Base-by-base conservation (phyloP, 2,797 vertebrate species). In the Limnodromus scolopaceus region DNA sequence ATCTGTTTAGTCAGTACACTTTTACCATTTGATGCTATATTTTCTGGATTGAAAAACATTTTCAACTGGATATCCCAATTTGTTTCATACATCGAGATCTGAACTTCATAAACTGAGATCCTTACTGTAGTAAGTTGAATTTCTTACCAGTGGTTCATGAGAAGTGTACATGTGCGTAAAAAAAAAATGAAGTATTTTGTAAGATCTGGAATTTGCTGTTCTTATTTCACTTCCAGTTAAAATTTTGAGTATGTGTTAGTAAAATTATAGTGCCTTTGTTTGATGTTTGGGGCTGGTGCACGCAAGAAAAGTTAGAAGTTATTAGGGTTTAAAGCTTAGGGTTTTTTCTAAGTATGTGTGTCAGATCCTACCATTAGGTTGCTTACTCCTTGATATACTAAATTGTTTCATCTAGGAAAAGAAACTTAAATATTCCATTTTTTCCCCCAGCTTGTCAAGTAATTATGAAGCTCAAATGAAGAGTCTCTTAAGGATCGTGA, bases 391-490 rank as follows among this genome's bases (percentile, higher is more conserved):
- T 90, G 75, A 57, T 70, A 43, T 49, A 74, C 51, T 82, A 41
- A 70, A 53, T 70, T 55, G 55, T 82, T 89, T 93, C 32, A 71
- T 91, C 38, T 90, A 81, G 85, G 39, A 64, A 89, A 78, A 95
- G 61, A 96, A 92, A 86, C 68, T 93, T 92, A 96, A 84, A 85
- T 60, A 75, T 96, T 76, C 24, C 32, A 34, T 95, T 88, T 97
- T 93, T 78, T 65, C 93, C 92, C 94, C 68, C 97, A 99, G 99
- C 97, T 97, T 99, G 57, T 99, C 99, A 97, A 99, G 99, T 98
- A 99, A 98, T 98, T 99, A 99, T 68, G 99, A 99, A 95, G 99
- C 99, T 94, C 99, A 99, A 96, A 99, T 99, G 99, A 99, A 99
- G 98, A 99, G 99, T 97, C 98, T 99, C 86, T 98, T 99, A 96